Base-by-base conservation (phyloP, 2,888 invertebrate species). In the Eristalis pertinax region DNA sequence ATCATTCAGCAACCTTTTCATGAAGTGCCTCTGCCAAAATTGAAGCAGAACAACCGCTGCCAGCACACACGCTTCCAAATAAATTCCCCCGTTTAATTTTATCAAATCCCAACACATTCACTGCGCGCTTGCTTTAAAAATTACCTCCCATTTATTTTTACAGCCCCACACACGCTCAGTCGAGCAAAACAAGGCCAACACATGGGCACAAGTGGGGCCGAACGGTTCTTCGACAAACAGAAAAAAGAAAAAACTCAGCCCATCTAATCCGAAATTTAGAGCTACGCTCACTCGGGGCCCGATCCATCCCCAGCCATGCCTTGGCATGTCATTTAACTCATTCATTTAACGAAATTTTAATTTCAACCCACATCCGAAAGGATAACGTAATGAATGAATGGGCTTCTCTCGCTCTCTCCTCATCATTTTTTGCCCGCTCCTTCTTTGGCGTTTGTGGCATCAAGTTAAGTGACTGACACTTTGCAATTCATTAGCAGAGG, bases 401-500 rank as follows among this genome's bases (percentile, higher is more conserved):
- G 62, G 62, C 60, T 43, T 38, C 38, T 38, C 13, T 38, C 13
- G 3, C 13, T 8, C 8, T 13, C 11, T 13, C 38, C 38, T 13
- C 38, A 41, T 11, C 13, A 4, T 22, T 8, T 64, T 24, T 24
- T 22, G 29, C 8, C 22, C 26, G 26, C 7, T 56, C 19, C 7
- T 26, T 65, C 26, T 32, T 32, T 32, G 8, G 32, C 32, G 8
- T 73, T 50, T 41, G 19, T 11, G 43, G 22, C 63, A 80, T 56
- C 62, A 74, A 43, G 74, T 80, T 75, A 74, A 75, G 81, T 81
- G 75, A 70, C 64, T 75, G 75, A 78, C 69, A 79, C 79, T 75
- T 84, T 75, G 70, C 43, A 72, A 75, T 75, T 79, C 65, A 75
- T 84, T 79, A 75, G 22, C 65, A n/a, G n/a, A 50, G 50, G 24